These are phyloP conservation scores for Germaria angustata DNA, from an alignment of 2,888 invertebrate species.

Conservation along the genomic window DNA sequence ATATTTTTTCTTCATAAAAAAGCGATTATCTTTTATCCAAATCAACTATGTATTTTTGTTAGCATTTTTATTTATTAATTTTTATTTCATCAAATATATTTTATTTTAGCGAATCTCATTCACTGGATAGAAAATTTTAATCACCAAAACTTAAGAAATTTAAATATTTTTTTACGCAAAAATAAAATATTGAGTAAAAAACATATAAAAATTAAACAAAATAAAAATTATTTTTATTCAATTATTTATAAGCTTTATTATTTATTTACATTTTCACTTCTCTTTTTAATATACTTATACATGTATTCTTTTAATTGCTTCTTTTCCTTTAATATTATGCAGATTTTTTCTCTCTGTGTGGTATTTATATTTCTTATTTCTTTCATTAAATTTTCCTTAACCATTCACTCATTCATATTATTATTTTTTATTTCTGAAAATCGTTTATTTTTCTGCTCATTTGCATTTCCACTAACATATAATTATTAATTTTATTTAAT, in stretches of 20 bases:
- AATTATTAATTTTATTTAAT: background rate
- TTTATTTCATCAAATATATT: background rate
- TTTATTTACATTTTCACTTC: constrained; percentile 12
- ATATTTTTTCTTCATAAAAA: background rate
- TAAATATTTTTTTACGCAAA: constrained; percentile 29
- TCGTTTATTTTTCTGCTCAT: constrained; percentile 9
- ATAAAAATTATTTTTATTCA: constrained; percentile 24
- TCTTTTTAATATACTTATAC: background rate
- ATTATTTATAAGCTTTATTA: background rate
- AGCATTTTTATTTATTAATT: background rate
- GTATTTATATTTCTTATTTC: constrained; percentile 35
- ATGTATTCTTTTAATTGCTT: background rate
- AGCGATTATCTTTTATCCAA: background rate
- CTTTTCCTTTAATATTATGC: constrained; percentile 1
- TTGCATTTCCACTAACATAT: constrained; percentile 8
- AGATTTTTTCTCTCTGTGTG: constrained; percentile 42
- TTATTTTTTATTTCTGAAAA: constrained; percentile 6
- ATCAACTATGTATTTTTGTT: background rate
- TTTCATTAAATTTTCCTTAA: constrained; percentile 15
- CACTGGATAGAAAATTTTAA: constrained; percentile 23
- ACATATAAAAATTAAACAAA: constrained; percentile 18
- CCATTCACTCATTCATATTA: constrained; percentile 15
- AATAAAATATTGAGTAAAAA: constrained; percentile 10
- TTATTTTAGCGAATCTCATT: constrained; percentile 24
- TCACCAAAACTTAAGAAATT: constrained; percentile 29